Evolutionary conservation across 2,888 invertebrate genomes (phyloP).

Genomic region (Unio pictorum): DNA sequence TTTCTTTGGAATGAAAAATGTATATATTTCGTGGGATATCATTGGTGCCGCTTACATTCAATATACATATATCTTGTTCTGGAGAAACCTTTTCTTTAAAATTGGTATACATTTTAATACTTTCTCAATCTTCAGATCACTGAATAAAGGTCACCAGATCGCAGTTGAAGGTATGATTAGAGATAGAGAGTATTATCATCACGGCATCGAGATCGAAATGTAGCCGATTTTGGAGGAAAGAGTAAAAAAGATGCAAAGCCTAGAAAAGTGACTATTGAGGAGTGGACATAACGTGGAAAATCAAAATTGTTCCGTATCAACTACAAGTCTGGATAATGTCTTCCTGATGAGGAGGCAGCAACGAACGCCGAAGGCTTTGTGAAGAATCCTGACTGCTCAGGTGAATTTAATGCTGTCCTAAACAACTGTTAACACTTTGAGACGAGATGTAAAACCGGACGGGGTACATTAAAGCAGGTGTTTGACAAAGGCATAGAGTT

Average conservation of each 20-base stretch:
- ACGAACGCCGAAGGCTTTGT: constrained; percentile 7
- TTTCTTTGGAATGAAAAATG: too few relatives aligned
- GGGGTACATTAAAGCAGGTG: constrained; percentile 6
- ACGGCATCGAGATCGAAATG: constrained; percentile 17
- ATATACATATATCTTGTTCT: too few relatives aligned
- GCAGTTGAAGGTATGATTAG: constrained; percentile 12
- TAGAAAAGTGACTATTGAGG: constrained; percentile 6
- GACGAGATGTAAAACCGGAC: constrained; percentile 17
- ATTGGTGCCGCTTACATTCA: too few relatives aligned
- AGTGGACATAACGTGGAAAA: constrained; percentile 10
- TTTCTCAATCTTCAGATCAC: background rate
- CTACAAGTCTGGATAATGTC: constrained; percentile 5
- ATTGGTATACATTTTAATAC: too few relatives aligned
- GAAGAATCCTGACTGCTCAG: constrained; percentile 1
- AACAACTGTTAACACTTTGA: constrained; percentile 32
- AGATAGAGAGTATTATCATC: constrained; percentile 17
- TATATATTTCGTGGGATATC: too few relatives aligned
- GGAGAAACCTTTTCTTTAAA: too few relatives aligned
- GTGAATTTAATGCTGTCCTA: constrained; percentile 4
- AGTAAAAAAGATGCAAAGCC: constrained; percentile 6
- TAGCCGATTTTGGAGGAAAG: constrained; percentile 19
- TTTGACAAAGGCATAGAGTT: too few relatives aligned
- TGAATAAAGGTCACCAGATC: constrained; percentile 18
- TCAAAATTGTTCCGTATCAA: constrained; percentile 10
- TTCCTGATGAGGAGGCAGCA: constrained; percentile 11